These are phyloP conservation scores for Muscina levida DNA, from an alignment of 2,888 invertebrate genomes.

Conservation along the genomic window DNA sequence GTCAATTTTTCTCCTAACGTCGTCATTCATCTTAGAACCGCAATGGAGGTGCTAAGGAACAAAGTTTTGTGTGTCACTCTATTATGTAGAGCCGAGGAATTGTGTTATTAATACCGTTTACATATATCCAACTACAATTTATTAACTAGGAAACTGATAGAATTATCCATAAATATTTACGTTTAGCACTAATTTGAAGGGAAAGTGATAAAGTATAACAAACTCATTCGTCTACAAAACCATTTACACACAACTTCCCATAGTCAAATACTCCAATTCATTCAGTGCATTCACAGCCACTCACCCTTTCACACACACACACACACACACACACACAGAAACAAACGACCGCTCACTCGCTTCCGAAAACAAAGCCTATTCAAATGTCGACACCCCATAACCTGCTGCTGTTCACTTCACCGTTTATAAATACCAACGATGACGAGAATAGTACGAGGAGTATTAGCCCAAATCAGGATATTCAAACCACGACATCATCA, in stretches of 20 bases:
- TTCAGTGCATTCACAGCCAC: not conserved
- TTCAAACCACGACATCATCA: not conserved
- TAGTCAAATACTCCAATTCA: not conserved
- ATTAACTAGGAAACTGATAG: slow-evolving; percentile 15
- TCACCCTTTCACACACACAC: slow-evolving; percentile 2
- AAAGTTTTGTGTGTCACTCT: not conserved
- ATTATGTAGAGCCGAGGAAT: slow-evolving; percentile 9
- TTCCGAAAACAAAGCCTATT: slow-evolving; percentile 61
- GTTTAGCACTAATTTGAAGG: slow-evolving; percentile 38
- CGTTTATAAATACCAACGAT: slow-evolving; percentile 55
- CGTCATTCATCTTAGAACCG: not conserved
- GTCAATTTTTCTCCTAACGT: not conserved
- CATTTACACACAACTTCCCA: not conserved
- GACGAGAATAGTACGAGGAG: slow-evolving; percentile 43
- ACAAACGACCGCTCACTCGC: no score
- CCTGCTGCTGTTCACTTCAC: slow-evolving; percentile 33
- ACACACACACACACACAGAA: not conserved
- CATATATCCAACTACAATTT: not conserved
- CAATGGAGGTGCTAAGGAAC: not conserved
- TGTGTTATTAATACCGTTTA: slow-evolving; percentile 30
- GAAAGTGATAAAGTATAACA: not conserved
- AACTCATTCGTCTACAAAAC: slow-evolving; percentile 4
- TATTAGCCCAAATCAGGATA: slow-evolving; percentile 27
- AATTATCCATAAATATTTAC: slow-evolving; percentile 12
- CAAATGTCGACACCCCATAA: slow-evolving; percentile 55